phyloP scores from a whole-genome alignment of 2,797 vertebrate species.

The Thamnophis elegans region DNA sequence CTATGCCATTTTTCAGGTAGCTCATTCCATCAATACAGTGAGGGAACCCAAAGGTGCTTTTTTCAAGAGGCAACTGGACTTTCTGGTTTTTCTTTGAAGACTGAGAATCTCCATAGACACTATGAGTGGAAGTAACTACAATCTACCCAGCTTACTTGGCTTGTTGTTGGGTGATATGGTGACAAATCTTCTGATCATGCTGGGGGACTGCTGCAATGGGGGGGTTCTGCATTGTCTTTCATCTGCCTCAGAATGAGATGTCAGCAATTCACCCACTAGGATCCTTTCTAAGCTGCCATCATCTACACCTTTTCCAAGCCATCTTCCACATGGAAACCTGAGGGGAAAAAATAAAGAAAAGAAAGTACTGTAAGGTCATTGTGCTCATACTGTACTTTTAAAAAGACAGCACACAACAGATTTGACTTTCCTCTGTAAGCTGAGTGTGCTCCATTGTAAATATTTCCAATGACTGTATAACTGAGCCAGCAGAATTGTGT shows the following conservation, averaged over 20 bases:
- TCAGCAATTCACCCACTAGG: conserved; percentile 93
- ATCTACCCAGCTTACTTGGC: conserved; percentile 78
- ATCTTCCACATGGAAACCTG: conserved; percentile 96
- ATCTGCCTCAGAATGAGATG: conserved; percentile 84
- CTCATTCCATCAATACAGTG: neutral
- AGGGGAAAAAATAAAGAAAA: neutral
- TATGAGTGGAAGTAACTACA: neutral
- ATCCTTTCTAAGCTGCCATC: conserved; percentile 97
- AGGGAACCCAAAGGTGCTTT: too few species aligned
- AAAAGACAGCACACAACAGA: neutral
- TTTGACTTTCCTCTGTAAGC: neutral
- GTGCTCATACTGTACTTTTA: neutral
- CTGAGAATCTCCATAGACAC: too few species aligned
- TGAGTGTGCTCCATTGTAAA: neutral
- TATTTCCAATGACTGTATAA: neutral
- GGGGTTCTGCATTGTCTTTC: conserved; percentile 93
- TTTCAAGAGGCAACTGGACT: too few species aligned
- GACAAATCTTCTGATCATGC: conserved; percentile 97
- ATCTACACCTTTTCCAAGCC: conserved; percentile 96
- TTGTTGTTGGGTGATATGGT: conserved; percentile 97
- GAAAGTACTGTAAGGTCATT: neutral
- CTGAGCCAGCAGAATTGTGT: neutral
- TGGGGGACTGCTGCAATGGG: conserved; percentile 95
- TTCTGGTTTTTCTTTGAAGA: too few species aligned
- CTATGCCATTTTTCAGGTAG: neutral